Evolutionary conservation across 2,113 vertebrate species (phyloP), one percentile per base, ranked within the genome.

Genomic region (Brienomyrus longianalis): DNA sequence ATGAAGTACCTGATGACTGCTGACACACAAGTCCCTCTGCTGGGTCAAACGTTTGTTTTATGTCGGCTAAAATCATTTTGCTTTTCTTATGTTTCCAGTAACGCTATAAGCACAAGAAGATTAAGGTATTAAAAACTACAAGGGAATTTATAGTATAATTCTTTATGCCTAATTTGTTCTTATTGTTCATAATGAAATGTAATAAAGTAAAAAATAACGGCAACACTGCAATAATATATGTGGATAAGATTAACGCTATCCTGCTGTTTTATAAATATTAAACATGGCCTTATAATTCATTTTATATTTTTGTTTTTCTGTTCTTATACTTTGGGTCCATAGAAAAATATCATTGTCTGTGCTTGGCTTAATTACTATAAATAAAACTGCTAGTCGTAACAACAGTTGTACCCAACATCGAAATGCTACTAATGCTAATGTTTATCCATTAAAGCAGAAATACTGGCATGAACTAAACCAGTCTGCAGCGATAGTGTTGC

Each of bases 391-490:
- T 15, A 80, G 31, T 43, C 13, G 15, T 6, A 80, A 80, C 11
- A 80, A 80, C n/a, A 17, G 11, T 15, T 80, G 15, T 15, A 17
- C 70, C 4, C 15, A 88, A 77, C 66, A 77, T 27, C 48, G n/a
- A 88, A 59, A 39, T 89, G 66, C 23, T 56, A 62, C 70, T 56
- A 48, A 31, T 3, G 27, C 39, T 74, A 54, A 19, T 62, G 23
- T 50, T 83, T 86, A 54, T 39, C 10, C n/a, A 50, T 15, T n/a
- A 59, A 77, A 19, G 17, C 47, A 95, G 95, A 93, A 56, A 77
- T 88, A 56, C 80, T 91, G 89, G 91, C 90, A 92, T 88, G 86
- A 86, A 74, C 45, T 89, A 15, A 90, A 88, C 9, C 47, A 88
- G 88, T 86, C 83, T 77, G 52, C 74, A 50, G 31, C 45, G 39